These are phyloP conservation scores for Lycaena phlaeas DNA, from an alignment of 2,888 invertebrate species.

Conservation along the genomic window DNA sequence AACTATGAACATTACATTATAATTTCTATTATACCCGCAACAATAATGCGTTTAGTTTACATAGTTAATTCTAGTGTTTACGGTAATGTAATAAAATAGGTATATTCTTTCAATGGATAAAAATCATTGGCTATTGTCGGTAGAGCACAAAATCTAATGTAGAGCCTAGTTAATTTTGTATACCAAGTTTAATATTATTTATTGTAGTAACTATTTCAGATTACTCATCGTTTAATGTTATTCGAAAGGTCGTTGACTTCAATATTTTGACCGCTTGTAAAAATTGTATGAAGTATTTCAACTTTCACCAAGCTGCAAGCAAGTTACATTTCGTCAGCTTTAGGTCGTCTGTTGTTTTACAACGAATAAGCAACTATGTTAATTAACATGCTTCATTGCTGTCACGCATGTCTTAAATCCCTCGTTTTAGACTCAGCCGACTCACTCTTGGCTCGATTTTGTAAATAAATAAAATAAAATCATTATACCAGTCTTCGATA, in stretches of 20 bases:
- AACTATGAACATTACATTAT: too few species aligned
- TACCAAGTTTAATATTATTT: background rate
- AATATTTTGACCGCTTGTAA: constrained; percentile 7
- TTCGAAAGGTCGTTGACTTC: constrained; percentile 2
- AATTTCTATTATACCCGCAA: too few species aligned
- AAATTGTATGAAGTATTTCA: constrained; percentile 31
- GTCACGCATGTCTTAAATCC: background rate
- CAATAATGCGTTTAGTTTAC: too few species aligned
- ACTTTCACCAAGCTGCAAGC: constrained; percentile 33
- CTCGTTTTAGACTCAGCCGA: background rate
- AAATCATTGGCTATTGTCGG: too few species aligned
- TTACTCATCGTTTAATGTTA: constrained; percentile 3
- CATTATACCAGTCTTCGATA: too few species aligned
- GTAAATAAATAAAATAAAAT: background rate
- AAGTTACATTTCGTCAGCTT: constrained; percentile 27
- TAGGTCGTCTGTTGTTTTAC: constrained; percentile 12
- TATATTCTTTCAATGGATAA: too few species aligned
- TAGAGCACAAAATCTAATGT: too few species aligned
- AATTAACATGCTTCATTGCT: constrained; percentile 13
- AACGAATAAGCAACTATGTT: constrained; percentile 17
- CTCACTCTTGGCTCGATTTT: too few species aligned
- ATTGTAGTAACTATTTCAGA: constrained; percentile 18
- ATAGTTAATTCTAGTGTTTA: too few species aligned
- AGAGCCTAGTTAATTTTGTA: too few species aligned
- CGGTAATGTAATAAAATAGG: too few species aligned